Conservation (phyloP, 2,888 invertebrate genomes). For the Troides oblongomaculatus region DNA sequence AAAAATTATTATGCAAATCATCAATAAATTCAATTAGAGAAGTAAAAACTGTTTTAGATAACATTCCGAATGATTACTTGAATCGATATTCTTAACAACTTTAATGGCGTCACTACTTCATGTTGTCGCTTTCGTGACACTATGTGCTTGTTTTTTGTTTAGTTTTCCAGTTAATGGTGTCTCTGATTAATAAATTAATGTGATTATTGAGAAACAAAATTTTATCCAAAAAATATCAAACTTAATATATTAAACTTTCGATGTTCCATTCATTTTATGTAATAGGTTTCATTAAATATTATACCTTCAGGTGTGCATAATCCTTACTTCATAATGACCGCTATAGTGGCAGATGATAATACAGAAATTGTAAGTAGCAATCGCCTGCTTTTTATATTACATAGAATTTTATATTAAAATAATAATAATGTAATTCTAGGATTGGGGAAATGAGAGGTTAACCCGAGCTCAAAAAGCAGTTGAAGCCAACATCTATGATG, state of each 20-base stretch:
- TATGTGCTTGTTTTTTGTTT: slow-evolving; percentile 1
- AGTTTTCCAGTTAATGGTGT: neutral
- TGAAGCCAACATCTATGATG: slow-evolving; percentile 93
- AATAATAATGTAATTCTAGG: slow-evolving; percentile 72
- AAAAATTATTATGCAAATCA: too few relatives aligned
- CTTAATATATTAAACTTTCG: neutral
- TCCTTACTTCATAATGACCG: slow-evolving; percentile 16
- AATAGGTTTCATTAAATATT: neutral
- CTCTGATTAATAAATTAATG: neutral
- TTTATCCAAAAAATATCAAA: neutral
- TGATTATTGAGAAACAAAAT: neutral
- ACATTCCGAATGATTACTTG: neutral
- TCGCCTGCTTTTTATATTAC: neutral
- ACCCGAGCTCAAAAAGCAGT: slow-evolving; percentile 91
- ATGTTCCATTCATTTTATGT: neutral
- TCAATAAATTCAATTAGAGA: neutral
- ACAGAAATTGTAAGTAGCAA: slow-evolving; percentile 57
- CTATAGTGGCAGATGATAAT: slow-evolving; percentile 46
- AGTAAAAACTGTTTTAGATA: neutral
- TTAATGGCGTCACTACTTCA: neutral
- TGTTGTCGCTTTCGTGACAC: neutral
- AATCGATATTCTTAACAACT: neutral
- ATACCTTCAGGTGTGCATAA: neutral
- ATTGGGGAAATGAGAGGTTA: slow-evolving; percentile 93
- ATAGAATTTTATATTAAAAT: slow-evolving; percentile 8